Evolutionary conservation across 2,888 invertebrate genomes (phyloP).

Genomic region (Parasteatoda lunata): DNA sequence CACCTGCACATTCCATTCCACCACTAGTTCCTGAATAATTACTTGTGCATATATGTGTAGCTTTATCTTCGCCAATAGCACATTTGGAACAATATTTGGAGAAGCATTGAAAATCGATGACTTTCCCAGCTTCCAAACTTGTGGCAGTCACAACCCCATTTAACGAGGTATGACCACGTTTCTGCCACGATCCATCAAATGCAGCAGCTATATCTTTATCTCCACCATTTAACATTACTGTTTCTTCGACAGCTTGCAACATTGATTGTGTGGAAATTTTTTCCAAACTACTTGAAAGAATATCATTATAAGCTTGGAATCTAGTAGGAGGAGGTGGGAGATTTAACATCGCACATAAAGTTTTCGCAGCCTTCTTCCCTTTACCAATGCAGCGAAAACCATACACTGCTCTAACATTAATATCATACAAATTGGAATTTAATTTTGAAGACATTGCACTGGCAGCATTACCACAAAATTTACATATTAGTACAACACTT

Average conservation of each 20-base stretch:
- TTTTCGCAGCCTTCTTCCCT: not conserved
- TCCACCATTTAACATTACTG: not conserved
- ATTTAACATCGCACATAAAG: not conserved
- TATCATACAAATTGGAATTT: not conserved
- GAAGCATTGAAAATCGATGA: not conserved
- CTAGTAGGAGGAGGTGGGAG: not conserved
- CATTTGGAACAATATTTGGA: not conserved
- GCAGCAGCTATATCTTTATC: conserved; percentile 1
- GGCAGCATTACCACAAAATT: not conserved
- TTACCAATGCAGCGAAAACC: conserved; percentile 18
- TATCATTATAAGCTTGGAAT: not conserved
- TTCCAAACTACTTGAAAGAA: not conserved
- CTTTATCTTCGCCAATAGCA: not conserved
- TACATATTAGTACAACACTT: not conserved
- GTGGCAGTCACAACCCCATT: conserved; percentile 12
- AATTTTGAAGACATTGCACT: not conserved
- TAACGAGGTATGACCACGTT: not conserved
- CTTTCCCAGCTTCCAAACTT: conserved; percentile 5
- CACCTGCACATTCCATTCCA: not conserved
- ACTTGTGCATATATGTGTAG: not conserved
- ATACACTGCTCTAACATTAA: conserved; percentile 5
- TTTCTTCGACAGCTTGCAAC: not conserved
- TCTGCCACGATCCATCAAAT: no score
- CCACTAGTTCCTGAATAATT: conserved; percentile 12
- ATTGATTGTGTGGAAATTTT: not conserved